Base-by-base conservation (phyloP, 2,113 vertebrate species). In the Tragelaphus strepsiceros region DNA sequence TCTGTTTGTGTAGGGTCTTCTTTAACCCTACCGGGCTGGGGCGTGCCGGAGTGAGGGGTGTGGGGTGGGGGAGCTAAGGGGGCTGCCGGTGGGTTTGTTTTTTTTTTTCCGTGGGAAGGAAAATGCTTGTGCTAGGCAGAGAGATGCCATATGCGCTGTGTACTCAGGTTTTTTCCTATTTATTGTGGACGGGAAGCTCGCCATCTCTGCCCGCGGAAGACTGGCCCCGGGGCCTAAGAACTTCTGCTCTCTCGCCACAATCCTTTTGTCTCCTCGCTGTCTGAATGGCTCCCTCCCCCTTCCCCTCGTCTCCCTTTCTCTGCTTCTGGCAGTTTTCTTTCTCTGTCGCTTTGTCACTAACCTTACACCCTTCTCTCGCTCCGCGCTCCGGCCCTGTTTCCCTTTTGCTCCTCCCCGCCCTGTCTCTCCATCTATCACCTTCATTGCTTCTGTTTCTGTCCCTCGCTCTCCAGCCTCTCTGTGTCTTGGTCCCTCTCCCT, bases 121-220 rank as follows among this genome's bases (percentile, higher is more conserved):
- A 98, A 61, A 84, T 64, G 93, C 91, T 97, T 93, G 53, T 81
- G 94, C 92, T 71, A 81, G 96, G 86, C 97, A 96, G 54, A 91
- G 80, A 61, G 88, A 78, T 96, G 67, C 12, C 92, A 93, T 95
- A 74, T 85, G 96, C 96, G 93, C 97, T 80, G 56, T 97, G 89
- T 97, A 97, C 98, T 98, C 98, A 98, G 98, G 98, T 97, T 97
- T 98, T 71, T 95, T 71, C 91, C 98, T 98, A 98, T 98, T 98
- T 98, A 98, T 98, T 98, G 96, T 96, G 97, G 94, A 95, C 64
- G 80, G 94, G 97, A 96, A 90, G 96, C 87, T 95, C 19, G 90
- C 97, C 98, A 74, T 96, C 87, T 94, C 92, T 2, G 28, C 95
- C 46, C 7, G 59, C 17, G 3, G 90, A 94, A 28, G 61, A 80